Evolutionary conservation across 2,797 vertebrate species (phyloP), one percentile per base, ranked within the genome.

Genomic region (Poliocrania exsul): DNA sequence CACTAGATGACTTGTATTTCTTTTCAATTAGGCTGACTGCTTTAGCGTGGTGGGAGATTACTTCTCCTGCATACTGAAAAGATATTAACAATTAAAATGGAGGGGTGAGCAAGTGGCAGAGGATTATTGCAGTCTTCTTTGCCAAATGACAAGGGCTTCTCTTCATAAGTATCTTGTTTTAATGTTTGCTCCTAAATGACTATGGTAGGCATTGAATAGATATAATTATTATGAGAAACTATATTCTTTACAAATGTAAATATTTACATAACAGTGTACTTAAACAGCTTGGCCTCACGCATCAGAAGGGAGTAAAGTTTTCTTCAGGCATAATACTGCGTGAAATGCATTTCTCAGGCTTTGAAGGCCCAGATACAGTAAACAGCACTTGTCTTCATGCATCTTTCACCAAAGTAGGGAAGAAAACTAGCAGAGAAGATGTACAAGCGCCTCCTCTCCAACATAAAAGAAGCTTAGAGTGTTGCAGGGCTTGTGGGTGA

Each of bases 1-100:
- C 79, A 56, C 81, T 94, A 92, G 81, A 95, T 92, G 87, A 89
- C 92, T 96, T 95, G 86, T 88, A 89, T 96, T 97, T 97, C 94
- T 97, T 97, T 97, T 96, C 96, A 96, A 88, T 96, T 96, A 96
- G 80, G 56, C 74, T 95, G 88, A 83, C 87, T 93, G 85, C 90
- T 80, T 97, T 93, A 92, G 75, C 91, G 58, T 90, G 84, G 86
- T 91, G 93, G 90, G 80, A 84, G 94, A 91, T 94, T 93, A 95
- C 84, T 82, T 86, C 73, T 94, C 84, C 64, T 29, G 86, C 37
- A 92, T 93, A 74, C 81, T 95, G 73, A 96, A 96, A 96, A 93
- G 77, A 92, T 88, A 92, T 95, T 95, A 96, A 96, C 89, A 94
- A 92, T 91, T 93, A 97, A 96, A 95, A 94, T 79, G 42, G 62